Conservation (phyloP, 2,113 vertebrate genomes). For the Petrocephalus microphthalmus region DNA sequence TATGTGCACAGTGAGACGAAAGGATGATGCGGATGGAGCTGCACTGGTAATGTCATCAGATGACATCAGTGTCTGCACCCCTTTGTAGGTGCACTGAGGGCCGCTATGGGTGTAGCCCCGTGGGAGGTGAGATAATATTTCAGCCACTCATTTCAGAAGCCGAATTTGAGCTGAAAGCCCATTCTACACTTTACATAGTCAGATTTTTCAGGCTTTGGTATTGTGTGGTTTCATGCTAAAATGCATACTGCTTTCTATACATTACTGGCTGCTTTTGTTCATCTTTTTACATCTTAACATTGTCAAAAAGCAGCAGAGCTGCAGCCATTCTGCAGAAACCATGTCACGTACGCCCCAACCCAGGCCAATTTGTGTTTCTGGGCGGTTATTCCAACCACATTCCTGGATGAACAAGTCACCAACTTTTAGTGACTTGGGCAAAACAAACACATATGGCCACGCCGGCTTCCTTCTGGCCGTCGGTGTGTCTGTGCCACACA, state of each 20-base stretch:
- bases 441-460: neutral
- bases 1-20: constrained; percentile 24
- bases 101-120: neutral
- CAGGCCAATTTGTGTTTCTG: neutral
- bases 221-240: neutral
- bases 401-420: neutral
- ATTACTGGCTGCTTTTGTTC: neutral
- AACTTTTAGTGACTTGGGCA: neutral
- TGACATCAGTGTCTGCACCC: neutral
- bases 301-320: neutral
- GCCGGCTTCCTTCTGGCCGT: neutral
- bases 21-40: neutral
- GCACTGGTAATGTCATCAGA: neutral
- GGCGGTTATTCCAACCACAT: neutral
- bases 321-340: neutral
- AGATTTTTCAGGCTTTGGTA: neutral
- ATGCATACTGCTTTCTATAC: neutral
- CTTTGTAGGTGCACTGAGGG: neutral
- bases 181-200: neutral
- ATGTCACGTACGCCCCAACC: neutral
- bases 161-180: neutral
- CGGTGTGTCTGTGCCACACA: neutral
- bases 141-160: neutral
- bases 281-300: neutral
- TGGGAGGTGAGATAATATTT: neutral